Base-by-base conservation (phyloP, 2,113 vertebrate species). In the Vulpes vulpes region DNA sequence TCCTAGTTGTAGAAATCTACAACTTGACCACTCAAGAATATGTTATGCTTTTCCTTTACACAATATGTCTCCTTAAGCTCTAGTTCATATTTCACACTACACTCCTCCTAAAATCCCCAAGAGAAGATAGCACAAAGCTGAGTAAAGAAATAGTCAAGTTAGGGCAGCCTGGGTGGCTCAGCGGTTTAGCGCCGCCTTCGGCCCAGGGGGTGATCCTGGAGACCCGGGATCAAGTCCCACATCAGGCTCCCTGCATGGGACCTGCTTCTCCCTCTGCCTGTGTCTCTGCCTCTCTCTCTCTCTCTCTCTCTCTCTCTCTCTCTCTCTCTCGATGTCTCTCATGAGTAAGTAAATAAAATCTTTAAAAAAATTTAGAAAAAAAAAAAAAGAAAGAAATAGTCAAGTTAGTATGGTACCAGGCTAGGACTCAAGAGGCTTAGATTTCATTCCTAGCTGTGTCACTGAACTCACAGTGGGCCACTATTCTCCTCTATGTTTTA, bases 1-100 rank as follows among this genome's bases (percentile, higher is more conserved):
- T 30, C 81, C 67, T 43, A 95, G n/a, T 83, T 96, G 38, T 92
- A 86, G 73, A 35, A 81, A 67, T 73, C 92, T 82, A 53, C 53
- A 92, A 32, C n/a, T 2, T 79, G 59, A 79, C 17, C 9, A 78
- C 49, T 64, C 57, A 95, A 95, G 73, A 86, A 74, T 67, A 92
- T 10, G 43, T 27, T 95, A 14, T 71, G 23, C 76, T 85, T 96
- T 73, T 57, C 43, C 71, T 88, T 64, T 59, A 86, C 93, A 89
- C 15, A 71, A 4, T 67, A 96, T 20, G 22, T 87, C 11, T 86
- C 84, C 81, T 71, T 86, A 94, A 87, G n/a, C 35, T 73, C 84
- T 76, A 94, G 30, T 71, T 94, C 84, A 94, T n/a, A 53, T 86
- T 97, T 86, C 65, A 96, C 32, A 83, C 43, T 93, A 67, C 38